phyloP scores from a whole-genome alignment of 2,888 invertebrate genomes.

The Phaedon cochleariae region DNA sequence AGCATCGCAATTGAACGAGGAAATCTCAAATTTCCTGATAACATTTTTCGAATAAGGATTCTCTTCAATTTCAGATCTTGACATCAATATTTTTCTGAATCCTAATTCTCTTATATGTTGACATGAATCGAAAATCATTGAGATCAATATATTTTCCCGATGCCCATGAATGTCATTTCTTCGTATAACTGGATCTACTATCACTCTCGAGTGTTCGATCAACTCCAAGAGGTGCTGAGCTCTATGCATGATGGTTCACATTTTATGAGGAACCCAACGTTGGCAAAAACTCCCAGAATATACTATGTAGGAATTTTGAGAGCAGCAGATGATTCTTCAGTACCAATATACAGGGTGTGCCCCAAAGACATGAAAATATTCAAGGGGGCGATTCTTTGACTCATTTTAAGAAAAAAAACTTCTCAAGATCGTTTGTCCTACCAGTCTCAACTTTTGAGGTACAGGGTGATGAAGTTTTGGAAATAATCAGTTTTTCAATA shows the following conservation, averaged over 20 bases:
- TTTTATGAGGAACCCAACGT: slow-evolving; percentile 1
- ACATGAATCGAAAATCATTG: background rate
- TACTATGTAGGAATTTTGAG: slow-evolving; percentile 12
- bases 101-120: too few species aligned
- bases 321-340: slow-evolving; percentile 34
- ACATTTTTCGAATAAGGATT: too few species aligned
- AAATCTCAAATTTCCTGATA: too few species aligned
- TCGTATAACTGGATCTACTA: slow-evolving; percentile 2
- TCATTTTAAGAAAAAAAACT: too few species aligned
- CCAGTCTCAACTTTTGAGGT: too few species aligned
- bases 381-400: too few species aligned
- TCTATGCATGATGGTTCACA: background rate
- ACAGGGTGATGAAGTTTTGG: too few species aligned
- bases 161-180: background rate
- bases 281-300: background rate
- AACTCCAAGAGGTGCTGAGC: background rate
- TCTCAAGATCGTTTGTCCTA: too few species aligned
- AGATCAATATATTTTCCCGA: background rate
- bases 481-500: too few species aligned
- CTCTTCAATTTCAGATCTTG: background rate
- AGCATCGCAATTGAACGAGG: too few species aligned
- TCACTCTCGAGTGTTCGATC: background rate
- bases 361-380: too few species aligned
- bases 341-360: slow-evolving; percentile 38
- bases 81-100: background rate